Percentiles rank a stretch among this genome's conserved stretches.
Conservation (phyloP, 2,888 invertebrate genomes). For the Volucella inflata region DNA sequence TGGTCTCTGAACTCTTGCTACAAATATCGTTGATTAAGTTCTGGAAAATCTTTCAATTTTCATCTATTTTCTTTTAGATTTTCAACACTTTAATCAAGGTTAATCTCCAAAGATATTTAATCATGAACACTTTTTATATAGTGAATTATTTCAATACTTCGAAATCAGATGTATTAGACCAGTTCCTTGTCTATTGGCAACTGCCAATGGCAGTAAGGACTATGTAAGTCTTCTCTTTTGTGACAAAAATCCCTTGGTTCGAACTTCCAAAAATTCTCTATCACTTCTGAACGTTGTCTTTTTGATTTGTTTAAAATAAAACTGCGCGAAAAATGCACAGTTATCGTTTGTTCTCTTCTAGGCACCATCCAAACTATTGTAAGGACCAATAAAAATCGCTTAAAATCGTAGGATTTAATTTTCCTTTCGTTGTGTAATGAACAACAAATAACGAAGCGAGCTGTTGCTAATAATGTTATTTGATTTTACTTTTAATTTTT, state of each 20-base stretch:
- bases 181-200: neutral
- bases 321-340: constrained; percentile 63
- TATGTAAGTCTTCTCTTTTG: constrained; percentile 24
- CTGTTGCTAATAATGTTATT: constrained; percentile 1
- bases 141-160: no score
- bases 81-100: no score
- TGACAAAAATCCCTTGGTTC: constrained; percentile 33
- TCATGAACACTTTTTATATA: no score
- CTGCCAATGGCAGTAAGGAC: constrained; percentile 4
- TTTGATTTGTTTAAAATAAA: constrained; percentile 53
- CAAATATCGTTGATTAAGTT: no score
- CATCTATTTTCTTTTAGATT: no score
- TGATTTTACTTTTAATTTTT: neutral
- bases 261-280: constrained; percentile 14
- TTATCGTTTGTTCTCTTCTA: constrained; percentile 16
- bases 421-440: constrained; percentile 23
- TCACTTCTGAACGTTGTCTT: constrained; percentile 43
- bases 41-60: no score
- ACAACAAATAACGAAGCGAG: neutral
- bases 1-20: no score
- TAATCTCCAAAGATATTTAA: no score
- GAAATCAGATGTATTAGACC: no score
- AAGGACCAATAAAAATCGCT: neutral
- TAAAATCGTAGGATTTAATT: neutral
- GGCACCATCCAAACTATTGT: constrained; percentile 69